Base-by-base conservation (phyloP, 2,113 vertebrate genomes). In the Meleagris gallopavo region DNA sequence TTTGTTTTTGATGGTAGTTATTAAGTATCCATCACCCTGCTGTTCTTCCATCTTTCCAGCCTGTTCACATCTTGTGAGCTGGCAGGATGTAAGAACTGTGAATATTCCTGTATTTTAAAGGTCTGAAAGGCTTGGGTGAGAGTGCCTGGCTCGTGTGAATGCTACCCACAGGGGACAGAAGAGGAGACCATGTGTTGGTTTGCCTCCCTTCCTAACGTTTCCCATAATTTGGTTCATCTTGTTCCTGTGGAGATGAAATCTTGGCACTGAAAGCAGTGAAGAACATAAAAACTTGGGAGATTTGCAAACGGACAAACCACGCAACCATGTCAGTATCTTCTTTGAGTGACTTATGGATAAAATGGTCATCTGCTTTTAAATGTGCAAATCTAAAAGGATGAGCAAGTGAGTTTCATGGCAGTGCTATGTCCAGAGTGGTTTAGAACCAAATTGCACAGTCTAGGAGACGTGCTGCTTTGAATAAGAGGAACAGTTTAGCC, bases 341-440 rank as follows among this genome's bases (percentile, higher is more conserved):
- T 57, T 62, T 34, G 21, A 11, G 43, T 71, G 50, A 41, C 16
- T 24, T 21, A 19, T 25, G 38, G 41, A 36, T 66, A 24, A 74
- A 84, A 62, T 6, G 32, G 4, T 61, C 54, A 22, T 22, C 46
- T 5, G 21, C 66, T 60, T n/a, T 55, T 5, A 61, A 55, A 15
- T 2, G 13, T 43, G 50, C 30, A 7, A 52, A 17, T 50, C 15
- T 7, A 60, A 34, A 43, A 8, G 3, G 50, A 46, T 9, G 13
- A 55, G 57, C 17, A 3, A 50, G 25, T 8, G 6, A 55, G 20
- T 32, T 71, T n/a, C 13, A 2, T 8, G 18, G 74, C 45, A 27
- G n/a, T 8, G 30, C 0, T 7, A 1, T 48, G 45, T 22, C 66
- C 4, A 4, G 61, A 10, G 9, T 9, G 18, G 6, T 36, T 62